Evolutionary conservation across 2,888 invertebrate genomes (phyloP), one percentile per base, ranked within the genome.

Genomic region (Cantharis rustica): DNA sequence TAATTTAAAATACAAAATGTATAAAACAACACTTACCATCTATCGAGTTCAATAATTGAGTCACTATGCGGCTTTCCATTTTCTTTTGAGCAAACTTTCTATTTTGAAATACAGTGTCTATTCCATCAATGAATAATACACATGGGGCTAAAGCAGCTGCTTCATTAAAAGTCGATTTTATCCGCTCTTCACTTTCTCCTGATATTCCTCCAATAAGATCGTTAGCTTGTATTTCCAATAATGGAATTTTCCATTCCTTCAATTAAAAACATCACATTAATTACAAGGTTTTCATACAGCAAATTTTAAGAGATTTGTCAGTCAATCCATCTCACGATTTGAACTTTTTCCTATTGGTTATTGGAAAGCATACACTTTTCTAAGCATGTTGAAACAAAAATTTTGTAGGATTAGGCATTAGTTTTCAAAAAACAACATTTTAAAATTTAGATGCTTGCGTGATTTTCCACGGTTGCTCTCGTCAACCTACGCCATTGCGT

Each of bases 51-150:
- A 98, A 89, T 73, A 99, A 88, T 88, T 99, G 98, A 0, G 98
- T 94, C 9, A 99, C 98, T 88, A 99, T 96, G 78, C 99, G 90
- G 79, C 95, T 92, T 86, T 99, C 98, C 98, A 99, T 99, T 84
- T 98, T 98, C 86, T 95, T 95, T 84, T 96, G 95, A 2, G 97
- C 97, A 83, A 94, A 94, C 75, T 96, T 94, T 84, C 98, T 90
- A 86, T 97, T 96, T 5, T 95, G 95, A 31, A 97, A 96, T 68
- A 99, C 95, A n/a, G 97, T 94, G 90, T 99, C 99, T 77, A 99
- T 96, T 89, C 99, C 98, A 89, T 99, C 99, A 79, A 99, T 94
- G 85, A 98, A 98, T 61, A 98, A 88, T 13, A 98, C 92, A 86
- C 96, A 95, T 0, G 97, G 96, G 10, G 95, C 92, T 71, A 91